A percentile compares a stretch with the other conserved stretches of the same genome.
Evolutionary conservation across 1,140 invertebrate species (phyloP).

Genomic region (Stegodyphus mimosarum): DNA sequence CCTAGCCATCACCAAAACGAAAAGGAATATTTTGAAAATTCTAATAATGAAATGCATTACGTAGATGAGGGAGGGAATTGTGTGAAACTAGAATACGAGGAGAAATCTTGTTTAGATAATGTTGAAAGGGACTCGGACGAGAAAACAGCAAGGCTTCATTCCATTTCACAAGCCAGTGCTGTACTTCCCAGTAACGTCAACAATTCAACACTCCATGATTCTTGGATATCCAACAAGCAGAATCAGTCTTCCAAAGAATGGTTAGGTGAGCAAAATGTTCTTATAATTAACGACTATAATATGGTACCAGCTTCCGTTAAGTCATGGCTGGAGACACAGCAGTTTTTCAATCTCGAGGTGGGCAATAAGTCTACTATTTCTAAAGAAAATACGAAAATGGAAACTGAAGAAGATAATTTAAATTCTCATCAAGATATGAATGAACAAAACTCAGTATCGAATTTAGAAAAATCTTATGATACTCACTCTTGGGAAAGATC

Average conservation of each 20-base stretch:
- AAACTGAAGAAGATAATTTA: neutral
- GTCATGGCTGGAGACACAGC: neutral
- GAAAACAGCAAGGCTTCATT: no score
- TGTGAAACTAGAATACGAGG: no score
- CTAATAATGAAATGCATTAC: no score
- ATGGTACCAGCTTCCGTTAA: neutral
- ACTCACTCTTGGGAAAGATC: neutral
- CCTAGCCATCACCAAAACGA: neutral
- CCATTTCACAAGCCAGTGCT: no score
- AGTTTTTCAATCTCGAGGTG: neutral
- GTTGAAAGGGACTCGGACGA: no score
- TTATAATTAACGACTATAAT: neutral
- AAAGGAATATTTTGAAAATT: conserved; percentile 7
- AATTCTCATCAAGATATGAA: neutral
- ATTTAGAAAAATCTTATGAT: neutral
- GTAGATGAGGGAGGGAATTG: no score
- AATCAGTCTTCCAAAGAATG: neutral
- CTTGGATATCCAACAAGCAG: neutral
- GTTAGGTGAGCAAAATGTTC: neutral
- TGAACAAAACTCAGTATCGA: neutral
- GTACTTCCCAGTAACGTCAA: no score
- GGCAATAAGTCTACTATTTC: neutral
- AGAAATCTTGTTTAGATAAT: no score
- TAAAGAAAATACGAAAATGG: neutral
- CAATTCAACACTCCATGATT: neutral